Conservation (phyloP, 2,797 vertebrate species). For the Onychomys leucogaster region DNA sequence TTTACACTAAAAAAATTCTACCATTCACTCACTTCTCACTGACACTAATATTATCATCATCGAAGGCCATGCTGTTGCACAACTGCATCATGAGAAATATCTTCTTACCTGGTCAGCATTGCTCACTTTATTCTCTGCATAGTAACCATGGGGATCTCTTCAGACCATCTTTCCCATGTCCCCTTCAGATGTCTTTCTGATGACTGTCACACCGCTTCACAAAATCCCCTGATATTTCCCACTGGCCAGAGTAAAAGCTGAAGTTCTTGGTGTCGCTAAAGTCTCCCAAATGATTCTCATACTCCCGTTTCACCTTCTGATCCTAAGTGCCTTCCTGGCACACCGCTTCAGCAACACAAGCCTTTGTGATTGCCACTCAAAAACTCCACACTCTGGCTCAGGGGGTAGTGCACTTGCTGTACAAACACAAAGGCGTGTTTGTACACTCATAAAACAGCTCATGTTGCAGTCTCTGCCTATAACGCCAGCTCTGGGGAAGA, state of each 20-base stretch:
- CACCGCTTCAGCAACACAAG: no score
- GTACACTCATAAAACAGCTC: neutral
- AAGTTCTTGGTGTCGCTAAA: neutral
- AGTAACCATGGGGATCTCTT: neutral
- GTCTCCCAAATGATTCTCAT: neutral
- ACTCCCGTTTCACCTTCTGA: neutral
- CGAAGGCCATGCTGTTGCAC: neutral
- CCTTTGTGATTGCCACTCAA: neutral
- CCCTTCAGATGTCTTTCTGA: neutral
- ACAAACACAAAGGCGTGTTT: neutral
- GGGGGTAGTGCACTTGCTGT: neutral
- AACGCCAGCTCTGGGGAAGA: neutral
- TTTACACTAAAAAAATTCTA: neutral
- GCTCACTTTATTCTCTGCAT: neutral
- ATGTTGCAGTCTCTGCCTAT: neutral
- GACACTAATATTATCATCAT: neutral
- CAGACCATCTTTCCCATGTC: neutral
- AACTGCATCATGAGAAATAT: neutral
- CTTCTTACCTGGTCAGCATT: neutral
- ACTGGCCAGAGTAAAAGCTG: neutral
- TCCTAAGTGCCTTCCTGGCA: neutral
- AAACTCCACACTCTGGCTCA: neutral
- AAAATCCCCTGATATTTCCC: neutral
- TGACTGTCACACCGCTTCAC: neutral
- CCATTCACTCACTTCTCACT: neutral